Conservation (phyloP, 2,797 vertebrate genomes). For the Bradypodion pumilum region DNA sequence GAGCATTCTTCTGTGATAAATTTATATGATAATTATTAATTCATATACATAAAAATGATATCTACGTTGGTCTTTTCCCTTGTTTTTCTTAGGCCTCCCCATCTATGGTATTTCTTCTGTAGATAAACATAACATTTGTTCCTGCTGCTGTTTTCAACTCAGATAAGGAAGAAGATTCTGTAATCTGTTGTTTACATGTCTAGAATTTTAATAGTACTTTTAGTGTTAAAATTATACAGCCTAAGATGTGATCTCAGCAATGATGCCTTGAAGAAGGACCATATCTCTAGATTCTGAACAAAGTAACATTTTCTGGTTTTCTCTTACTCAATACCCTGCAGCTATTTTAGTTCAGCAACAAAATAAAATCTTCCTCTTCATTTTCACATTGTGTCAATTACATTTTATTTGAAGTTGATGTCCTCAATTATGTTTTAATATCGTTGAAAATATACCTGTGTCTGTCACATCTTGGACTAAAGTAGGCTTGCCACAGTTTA, state of each 20-base stretch:
- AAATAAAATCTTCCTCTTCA: constrained; percentile 9
- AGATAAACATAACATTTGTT: background rate
- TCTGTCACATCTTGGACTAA: background rate
- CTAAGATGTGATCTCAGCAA: background rate
- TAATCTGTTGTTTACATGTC: background rate
- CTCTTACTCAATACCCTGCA: background rate
- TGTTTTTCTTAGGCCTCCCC: background rate
- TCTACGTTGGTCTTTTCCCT: background rate
- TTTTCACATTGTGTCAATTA: background rate
- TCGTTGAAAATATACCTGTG: constrained; percentile 11
- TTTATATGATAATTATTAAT: background rate
- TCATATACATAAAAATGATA: background rate
- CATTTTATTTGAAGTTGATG: background rate
- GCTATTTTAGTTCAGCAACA: constrained; percentile 27
- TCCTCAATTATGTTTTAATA: background rate
- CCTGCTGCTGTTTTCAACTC: background rate
- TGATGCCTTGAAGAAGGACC: constrained; percentile 14
- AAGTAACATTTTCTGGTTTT: background rate
- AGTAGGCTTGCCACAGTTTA: background rate
- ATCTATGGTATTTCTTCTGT: background rate
- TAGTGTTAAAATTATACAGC: background rate
- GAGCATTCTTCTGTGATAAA: background rate
- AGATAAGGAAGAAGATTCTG: no score
- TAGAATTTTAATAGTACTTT: background rate
- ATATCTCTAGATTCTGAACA: constrained; percentile 17